Percentiles rank a stretch among this genome's conserved stretches.
Evolutionary conservation across 2,888 invertebrate genomes (phyloP).

Genomic region (Caenorhabditis wallacei): DNA sequence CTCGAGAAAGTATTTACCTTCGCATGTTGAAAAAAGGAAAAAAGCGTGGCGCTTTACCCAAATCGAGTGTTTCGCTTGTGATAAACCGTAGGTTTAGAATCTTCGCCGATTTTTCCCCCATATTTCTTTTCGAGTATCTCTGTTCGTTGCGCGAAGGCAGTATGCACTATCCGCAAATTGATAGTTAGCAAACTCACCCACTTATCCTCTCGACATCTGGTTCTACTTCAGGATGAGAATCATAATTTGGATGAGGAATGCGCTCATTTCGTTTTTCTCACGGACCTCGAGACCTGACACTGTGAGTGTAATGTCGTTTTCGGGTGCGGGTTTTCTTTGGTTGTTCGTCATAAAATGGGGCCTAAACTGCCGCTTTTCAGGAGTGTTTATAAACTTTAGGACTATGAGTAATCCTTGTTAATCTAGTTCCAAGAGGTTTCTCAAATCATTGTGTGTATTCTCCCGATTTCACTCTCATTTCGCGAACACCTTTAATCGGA

Average conservation of each 20-base stretch:
- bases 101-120: slow-evolving; percentile 12
- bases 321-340: slow-evolving; percentile 7
- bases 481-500: slow-evolving; percentile 63
- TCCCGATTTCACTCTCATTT: slow-evolving; percentile 57
- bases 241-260: slow-evolving; percentile 36
- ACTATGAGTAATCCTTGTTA: slow-evolving; percentile 60
- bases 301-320: slow-evolving; percentile 47
- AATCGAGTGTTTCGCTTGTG: slow-evolving; percentile 41
- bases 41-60: slow-evolving; percentile 16
- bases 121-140: slow-evolving; percentile 44
- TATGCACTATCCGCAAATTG: slow-evolving; percentile 53
- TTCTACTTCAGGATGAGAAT: slow-evolving; percentile 61
- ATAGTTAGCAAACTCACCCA: slow-evolving; percentile 58
- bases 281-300: slow-evolving; percentile 21
- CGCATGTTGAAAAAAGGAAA: not conserved
- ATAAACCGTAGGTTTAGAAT: slow-evolving; percentile 42
- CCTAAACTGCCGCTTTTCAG: slow-evolving; percentile 16
- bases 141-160: slow-evolving; percentile 58
- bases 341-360: slow-evolving; percentile 15
- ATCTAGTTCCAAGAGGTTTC: slow-evolving; percentile 63
- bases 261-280: slow-evolving; percentile 41
- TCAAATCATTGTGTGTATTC: slow-evolving; percentile 57
- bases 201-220: slow-evolving; percentile 62
- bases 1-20: slow-evolving; percentile 4
- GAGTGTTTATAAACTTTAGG: slow-evolving; percentile 56